Conservation (phyloP, 2,888 invertebrate species). For the Dicyrtomina minuta region DNA sequence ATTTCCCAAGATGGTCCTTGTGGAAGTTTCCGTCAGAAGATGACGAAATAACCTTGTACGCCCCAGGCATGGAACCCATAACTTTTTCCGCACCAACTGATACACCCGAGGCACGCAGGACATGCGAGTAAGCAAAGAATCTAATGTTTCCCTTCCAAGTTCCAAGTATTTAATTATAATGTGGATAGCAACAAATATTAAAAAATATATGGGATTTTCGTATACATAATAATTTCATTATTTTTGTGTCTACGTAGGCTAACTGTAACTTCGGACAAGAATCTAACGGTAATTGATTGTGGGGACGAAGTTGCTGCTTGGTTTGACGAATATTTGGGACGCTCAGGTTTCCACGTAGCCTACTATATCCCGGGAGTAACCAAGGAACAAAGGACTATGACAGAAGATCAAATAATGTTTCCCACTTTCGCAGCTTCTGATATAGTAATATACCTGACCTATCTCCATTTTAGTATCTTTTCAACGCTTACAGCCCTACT, state of each 20-base stretch:
- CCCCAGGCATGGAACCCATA: slow-evolving; percentile 17
- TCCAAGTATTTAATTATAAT: too few species aligned
- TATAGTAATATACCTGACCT: too few species aligned
- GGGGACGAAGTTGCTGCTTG: slow-evolving; percentile 47
- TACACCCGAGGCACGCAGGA: neutral
- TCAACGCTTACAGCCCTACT: too few species aligned
- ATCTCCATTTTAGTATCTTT: too few species aligned
- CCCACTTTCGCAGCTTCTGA: slow-evolving; percentile 10
- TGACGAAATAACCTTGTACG: slow-evolving; percentile 30
- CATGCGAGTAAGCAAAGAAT: slow-evolving; percentile 16
- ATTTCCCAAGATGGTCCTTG: slow-evolving; percentile 35
- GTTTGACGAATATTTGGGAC: slow-evolving; percentile 35
- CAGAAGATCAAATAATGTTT: slow-evolving; percentile 8
- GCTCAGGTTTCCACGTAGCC: slow-evolving; percentile 33
- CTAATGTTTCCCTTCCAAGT: too few species aligned
- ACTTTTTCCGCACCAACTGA: slow-evolving; percentile 24
- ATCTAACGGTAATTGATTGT: slow-evolving; percentile 44
- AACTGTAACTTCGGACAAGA: slow-evolving; percentile 33
- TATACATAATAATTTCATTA: neutral
- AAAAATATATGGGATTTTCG: too few species aligned
- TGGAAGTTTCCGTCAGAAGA: slow-evolving; percentile 27
- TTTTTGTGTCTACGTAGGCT: neutral
- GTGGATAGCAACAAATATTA: too few species aligned
- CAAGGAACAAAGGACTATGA: slow-evolving; percentile 13
- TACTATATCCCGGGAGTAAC: slow-evolving; percentile 36